A percentile compares a stretch with the other conserved stretches of the same genome.
Conservation (phyloP, 2,888 invertebrate species). For the Eilema griseolum region DNA sequence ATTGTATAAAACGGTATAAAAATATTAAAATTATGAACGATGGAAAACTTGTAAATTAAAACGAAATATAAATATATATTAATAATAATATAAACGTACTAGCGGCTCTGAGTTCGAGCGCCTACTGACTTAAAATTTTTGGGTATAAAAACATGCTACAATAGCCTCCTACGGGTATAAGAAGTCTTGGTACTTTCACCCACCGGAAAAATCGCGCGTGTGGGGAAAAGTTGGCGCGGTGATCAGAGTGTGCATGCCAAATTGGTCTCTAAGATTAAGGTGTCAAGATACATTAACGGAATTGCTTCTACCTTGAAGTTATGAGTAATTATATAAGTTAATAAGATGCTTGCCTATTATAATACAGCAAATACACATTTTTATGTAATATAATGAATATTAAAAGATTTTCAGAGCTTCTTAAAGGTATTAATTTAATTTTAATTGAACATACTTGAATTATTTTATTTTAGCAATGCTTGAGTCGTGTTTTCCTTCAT, state of each 20-base stretch:
- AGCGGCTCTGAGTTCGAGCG: constrained; percentile 86
- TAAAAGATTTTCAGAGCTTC: not conserved
- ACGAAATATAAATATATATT: constrained; percentile 87
- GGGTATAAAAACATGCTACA: constrained; percentile 88
- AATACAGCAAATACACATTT: constrained; percentile 16
- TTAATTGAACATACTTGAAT: not conserved
- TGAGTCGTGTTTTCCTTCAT: not conserved
- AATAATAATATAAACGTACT: constrained; percentile 86
- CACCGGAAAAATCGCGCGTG: constrained; percentile 55
- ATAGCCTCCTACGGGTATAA: constrained; percentile 78
- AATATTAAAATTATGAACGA: constrained; percentile 87
- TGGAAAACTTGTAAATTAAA: constrained; percentile 87
- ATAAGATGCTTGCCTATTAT: constrained; percentile 18
- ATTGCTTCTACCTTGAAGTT: constrained; percentile 20
- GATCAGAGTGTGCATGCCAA: constrained; percentile 41
- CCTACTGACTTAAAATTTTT: constrained; percentile 88
- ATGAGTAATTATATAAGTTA: constrained; percentile 23
- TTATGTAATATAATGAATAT: constrained; percentile 12
- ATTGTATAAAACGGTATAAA: constrained; percentile 87
- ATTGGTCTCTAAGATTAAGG: constrained; percentile 50
- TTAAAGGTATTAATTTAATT: not conserved
- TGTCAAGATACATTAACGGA: constrained; percentile 28
- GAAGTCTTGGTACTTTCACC: constrained; percentile 75
- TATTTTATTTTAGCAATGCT: not conserved
- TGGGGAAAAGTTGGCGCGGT: constrained; percentile 44